A percentile compares a stretch with the other conserved stretches of the same genome.
phyloP scores from a whole-genome alignment of 2,888 invertebrate species.

The Busseola fusca region DNA sequence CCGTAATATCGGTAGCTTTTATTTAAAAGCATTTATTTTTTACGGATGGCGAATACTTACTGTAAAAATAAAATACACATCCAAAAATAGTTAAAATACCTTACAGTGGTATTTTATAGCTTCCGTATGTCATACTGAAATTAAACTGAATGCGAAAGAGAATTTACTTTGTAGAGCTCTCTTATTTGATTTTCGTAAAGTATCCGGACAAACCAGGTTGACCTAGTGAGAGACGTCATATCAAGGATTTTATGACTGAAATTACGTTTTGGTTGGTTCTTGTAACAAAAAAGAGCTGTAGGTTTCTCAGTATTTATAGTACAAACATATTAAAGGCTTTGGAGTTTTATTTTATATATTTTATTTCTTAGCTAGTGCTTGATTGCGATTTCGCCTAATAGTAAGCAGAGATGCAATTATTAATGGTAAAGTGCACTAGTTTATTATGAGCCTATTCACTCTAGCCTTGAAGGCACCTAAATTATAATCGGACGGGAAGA shows the following conservation, averaged over 20 bases:
- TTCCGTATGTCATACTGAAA: too few species aligned
- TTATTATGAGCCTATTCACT: too few species aligned
- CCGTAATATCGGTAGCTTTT: neutral
- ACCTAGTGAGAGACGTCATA: conserved; percentile 17
- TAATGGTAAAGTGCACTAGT: too few species aligned
- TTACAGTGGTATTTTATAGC: too few species aligned
- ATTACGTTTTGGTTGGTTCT: conserved; percentile 13
- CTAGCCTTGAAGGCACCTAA: too few species aligned
- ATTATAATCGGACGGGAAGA: too few species aligned
- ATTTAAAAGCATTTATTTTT: neutral
- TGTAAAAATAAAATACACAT: conserved; percentile 4
- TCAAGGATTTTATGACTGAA: conserved; percentile 30
- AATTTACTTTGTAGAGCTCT: conserved; percentile 24
- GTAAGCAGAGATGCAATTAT: too few species aligned
- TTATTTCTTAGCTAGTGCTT: too few species aligned
- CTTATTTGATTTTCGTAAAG: conserved; percentile 40
- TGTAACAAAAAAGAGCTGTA: neutral
- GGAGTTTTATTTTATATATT: neutral
- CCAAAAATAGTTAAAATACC: too few species aligned
- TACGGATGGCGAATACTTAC: neutral
- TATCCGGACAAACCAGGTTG: conserved; percentile 25
- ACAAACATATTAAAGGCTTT: neutral
- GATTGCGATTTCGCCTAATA: too few species aligned
- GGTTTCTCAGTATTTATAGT: too few species aligned
- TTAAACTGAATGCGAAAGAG: conserved; percentile 25